Percentiles rank a stretch among this genome's conserved stretches.
Conservation (phyloP, 2,113 vertebrate genomes). For the Crotalus tigris region DNA sequence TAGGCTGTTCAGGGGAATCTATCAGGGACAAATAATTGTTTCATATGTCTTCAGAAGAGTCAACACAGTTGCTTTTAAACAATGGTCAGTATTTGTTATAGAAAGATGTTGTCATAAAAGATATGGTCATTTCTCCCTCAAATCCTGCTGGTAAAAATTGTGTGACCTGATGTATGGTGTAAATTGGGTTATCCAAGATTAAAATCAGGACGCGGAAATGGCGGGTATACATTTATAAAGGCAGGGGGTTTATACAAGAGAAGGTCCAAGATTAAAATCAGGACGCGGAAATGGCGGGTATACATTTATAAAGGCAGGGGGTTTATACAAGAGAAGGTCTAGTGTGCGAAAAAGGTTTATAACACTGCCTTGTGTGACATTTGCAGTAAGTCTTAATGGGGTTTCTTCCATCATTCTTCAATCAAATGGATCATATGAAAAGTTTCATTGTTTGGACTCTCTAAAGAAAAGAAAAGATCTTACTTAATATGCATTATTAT, state of each 20-base stretch:
- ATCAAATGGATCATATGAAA: background rate
- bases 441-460: background rate
- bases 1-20: background rate
- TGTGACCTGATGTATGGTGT: background rate
- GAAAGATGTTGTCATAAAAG: background rate
- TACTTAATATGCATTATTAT: background rate
- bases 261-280: slow-evolving; percentile 4
- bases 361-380: background rate
- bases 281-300: background rate
- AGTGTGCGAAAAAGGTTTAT: background rate
- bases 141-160: background rate
- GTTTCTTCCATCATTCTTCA: background rate
- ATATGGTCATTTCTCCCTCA: slow-evolving; percentile 1
- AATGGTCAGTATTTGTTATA: slow-evolving; percentile 9
- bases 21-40: background rate
- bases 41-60: background rate
- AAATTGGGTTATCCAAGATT: background rate
- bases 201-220: background rate
- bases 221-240: background rate
- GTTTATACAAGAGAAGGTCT: background rate
- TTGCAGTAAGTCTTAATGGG: background rate
- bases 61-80: background rate
- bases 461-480: background rate
- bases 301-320: background rate
- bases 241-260: background rate